These are phyloP conservation scores for Drosophila flavopinicola DNA, from an alignment of 2,888 invertebrate species.

Conservation along the genomic window DNA sequence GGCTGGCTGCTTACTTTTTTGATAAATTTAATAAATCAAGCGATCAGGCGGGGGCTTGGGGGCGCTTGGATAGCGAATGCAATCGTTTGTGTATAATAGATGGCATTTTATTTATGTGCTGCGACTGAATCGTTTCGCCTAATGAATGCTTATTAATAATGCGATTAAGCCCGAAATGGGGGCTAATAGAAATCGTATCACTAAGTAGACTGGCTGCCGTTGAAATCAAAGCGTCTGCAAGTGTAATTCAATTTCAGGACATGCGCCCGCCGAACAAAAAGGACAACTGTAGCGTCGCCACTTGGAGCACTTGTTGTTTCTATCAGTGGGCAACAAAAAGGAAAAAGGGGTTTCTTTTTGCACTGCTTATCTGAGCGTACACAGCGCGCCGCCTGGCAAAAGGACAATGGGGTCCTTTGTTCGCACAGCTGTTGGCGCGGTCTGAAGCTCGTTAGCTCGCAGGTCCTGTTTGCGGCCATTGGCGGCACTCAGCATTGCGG, in stretches of 20 bases:
- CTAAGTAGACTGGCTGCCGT: slow-evolving; percentile 37
- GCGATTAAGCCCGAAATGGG: slow-evolving; percentile 49
- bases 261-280: slow-evolving; percentile 4
- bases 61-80: slow-evolving; percentile 38
- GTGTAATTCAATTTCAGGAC: slow-evolving; percentile 43
- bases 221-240: slow-evolving; percentile 26
- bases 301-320: slow-evolving; percentile 39
- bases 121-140: slow-evolving; percentile 34
- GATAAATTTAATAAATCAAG: slow-evolving; percentile 73
- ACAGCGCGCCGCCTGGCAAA: slow-evolving; percentile 17
- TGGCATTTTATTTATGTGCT: slow-evolving; percentile 66
- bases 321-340: neutral
- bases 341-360: slow-evolving; percentile 25
- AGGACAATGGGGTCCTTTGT: slow-evolving; percentile 46
- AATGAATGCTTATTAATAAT: slow-evolving; percentile 74
- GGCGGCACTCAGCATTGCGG: slow-evolving; percentile 31
- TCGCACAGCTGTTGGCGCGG: slow-evolving; percentile 69
- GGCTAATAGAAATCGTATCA: slow-evolving; percentile 22
- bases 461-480: slow-evolving; percentile 30
- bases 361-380: slow-evolving; percentile 32
- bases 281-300: slow-evolving; percentile 38
- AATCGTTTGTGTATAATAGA: slow-evolving; percentile 69
- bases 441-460: slow-evolving; percentile 69
- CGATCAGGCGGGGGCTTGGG: slow-evolving; percentile 34
- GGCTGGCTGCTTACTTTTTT: slow-evolving; percentile 21